Conservation (phyloP, 2,113 vertebrate genomes). For the Oostethus manadensis region DNA sequence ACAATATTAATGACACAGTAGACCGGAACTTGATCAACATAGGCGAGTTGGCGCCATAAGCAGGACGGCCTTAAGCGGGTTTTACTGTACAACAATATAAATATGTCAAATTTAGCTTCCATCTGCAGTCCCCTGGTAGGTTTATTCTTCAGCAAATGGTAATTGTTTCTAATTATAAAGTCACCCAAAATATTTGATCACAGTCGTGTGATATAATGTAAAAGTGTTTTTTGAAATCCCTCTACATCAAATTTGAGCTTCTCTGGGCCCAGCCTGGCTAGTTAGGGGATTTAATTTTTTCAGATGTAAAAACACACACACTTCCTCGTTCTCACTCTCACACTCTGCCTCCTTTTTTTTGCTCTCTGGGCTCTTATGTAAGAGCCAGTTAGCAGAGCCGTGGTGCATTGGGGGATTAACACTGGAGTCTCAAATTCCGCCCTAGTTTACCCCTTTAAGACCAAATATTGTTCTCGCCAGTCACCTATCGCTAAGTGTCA, state of each 20-base stretch:
- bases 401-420: slow-evolving; percentile 58
- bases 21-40: no score
- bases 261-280: slow-evolving; percentile 39
- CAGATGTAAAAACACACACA: slow-evolving; percentile 38
- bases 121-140: no score
- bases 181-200: not conserved
- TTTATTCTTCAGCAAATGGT: no score
- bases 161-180: no score
- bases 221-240: slow-evolving; percentile 58
- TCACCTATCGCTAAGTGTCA: slow-evolving; percentile 42
- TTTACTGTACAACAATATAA: no score
- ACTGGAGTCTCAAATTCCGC: slow-evolving; percentile 57
- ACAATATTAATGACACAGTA: no score
- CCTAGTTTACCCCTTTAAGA: slow-evolving; percentile 55
- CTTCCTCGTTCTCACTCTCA: slow-evolving; percentile 29
- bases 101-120: no score
- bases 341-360: slow-evolving; percentile 43
- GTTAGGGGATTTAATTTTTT: slow-evolving; percentile 56
- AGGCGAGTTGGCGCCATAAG: no score
- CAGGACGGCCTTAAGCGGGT: no score
- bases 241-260: slow-evolving; percentile 48
- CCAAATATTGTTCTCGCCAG: slow-evolving; percentile 28
- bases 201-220: not conserved
- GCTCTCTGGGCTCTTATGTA: slow-evolving; percentile 61
- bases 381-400: slow-evolving; percentile 67